Conservation (phyloP, 2,888 invertebrate species). For the Oscheius sp. region DNA sequence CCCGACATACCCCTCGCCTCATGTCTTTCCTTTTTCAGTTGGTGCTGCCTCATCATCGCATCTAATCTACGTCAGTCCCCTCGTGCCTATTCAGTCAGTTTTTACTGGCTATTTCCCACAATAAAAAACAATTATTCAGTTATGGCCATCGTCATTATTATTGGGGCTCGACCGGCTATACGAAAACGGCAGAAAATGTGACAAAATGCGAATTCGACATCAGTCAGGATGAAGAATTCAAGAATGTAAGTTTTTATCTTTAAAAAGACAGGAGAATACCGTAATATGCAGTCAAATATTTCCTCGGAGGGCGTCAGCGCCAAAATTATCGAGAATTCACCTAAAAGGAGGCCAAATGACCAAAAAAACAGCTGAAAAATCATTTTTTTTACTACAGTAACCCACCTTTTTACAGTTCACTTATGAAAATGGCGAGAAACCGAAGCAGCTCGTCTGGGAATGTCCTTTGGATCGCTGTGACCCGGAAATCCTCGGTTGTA, state of each 20-base stretch:
- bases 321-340: too few species aligned
- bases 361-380: too few species aligned
- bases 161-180: conserved; percentile 10
- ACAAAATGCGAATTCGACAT: conserved; percentile 5
- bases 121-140: not conserved
- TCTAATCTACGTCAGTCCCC: not conserved
- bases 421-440: conserved; percentile 2
- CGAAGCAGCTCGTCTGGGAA: conserved; percentile 7
- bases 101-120: not conserved
- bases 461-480: conserved; percentile 11
- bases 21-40: not conserved
- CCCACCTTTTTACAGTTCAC: not conserved
- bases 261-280: not conserved
- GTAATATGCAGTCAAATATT: too few species aligned
- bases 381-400: too few species aligned
- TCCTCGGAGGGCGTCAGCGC: too few species aligned
- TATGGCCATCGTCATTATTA: conserved; percentile 13
- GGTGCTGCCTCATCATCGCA: not conserved
- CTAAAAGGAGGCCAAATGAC: too few species aligned
- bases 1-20: not conserved
- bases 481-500: not conserved
- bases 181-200: not conserved
- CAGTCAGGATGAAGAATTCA: not conserved
- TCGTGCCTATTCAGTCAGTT: conserved; percentile 7
- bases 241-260: not conserved